Conservation (phyloP, 2,113 vertebrate genomes). For the Lucifuga dentata region DNA sequence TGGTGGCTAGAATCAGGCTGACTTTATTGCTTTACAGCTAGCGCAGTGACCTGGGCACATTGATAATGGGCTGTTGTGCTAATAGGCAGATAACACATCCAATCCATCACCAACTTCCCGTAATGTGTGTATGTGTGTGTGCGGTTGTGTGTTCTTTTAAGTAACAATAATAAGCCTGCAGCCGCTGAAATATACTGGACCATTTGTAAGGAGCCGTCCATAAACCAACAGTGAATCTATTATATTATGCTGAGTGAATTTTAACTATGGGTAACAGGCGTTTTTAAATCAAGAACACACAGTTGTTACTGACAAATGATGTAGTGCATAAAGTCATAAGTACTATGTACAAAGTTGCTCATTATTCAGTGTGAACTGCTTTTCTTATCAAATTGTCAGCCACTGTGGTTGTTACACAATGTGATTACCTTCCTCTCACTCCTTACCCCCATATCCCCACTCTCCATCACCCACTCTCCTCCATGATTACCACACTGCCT, state of each 20-base stretch:
- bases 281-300: constrained; percentile 56
- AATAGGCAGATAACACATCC: constrained; percentile 82
- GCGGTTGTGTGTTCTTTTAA: constrained; percentile 67
- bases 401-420: constrained; percentile 71
- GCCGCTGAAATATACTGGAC: constrained; percentile 39
- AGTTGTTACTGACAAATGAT: constrained; percentile 76
- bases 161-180: constrained; percentile 53
- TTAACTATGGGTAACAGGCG: constrained; percentile 57
- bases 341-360: constrained; percentile 77
- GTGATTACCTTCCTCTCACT: constrained; percentile 69
- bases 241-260: constrained; percentile 59
- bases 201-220: constrained; percentile 60
- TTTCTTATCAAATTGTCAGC: constrained; percentile 76
- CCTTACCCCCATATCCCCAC: constrained; percentile 51
- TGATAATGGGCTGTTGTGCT: constrained; percentile 82
- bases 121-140: constrained; percentile 45
- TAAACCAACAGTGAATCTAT: constrained; percentile 66
- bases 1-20: constrained; percentile 67
- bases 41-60: constrained; percentile 71
- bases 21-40: constrained; percentile 79
- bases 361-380: constrained; percentile 78
- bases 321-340: constrained; percentile 69
- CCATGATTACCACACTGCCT: constrained; percentile 81
- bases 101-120: constrained; percentile 71
- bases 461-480: constrained; percentile 67